Percentiles rank a stretch among this genome's conserved stretches.
Evolutionary conservation across 2,888 invertebrate species (phyloP).

Genomic region (Leptinotarsa peninsularis): DNA sequence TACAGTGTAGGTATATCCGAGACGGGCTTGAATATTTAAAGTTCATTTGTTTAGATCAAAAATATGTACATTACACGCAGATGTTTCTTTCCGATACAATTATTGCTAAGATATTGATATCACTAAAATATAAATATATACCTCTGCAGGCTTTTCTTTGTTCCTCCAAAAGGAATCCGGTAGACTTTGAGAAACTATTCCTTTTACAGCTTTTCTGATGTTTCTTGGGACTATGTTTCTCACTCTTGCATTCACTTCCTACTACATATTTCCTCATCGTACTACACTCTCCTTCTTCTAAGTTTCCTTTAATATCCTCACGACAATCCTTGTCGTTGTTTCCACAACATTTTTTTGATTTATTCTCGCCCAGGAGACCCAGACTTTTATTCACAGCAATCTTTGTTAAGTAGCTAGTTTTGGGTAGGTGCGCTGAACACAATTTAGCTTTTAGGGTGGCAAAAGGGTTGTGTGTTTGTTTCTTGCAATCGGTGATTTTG

Average conservation of each 20-base stretch:
- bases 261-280: constrained; percentile 47
- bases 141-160: constrained; percentile 55
- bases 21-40: too few relatives aligned
- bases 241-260: constrained; percentile 57
- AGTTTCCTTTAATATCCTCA: constrained; percentile 38
- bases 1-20: too few relatives aligned
- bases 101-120: too few relatives aligned
- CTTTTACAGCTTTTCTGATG: constrained; percentile 56
- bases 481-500: constrained; percentile 60
- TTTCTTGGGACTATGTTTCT: constrained; percentile 60
- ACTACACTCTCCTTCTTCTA: constrained; percentile 28
- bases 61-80: too few relatives aligned
- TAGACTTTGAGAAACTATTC: constrained; percentile 63
- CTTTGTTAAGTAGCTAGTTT: constrained; percentile 63
- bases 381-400: constrained; percentile 66
- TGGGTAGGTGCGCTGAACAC: constrained; percentile 66
- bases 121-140: constrained; percentile 6
- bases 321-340: constrained; percentile 48
- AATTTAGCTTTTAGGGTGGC: constrained; percentile 65
- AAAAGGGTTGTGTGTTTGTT: constrained; percentile 63
- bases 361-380: constrained; percentile 61
- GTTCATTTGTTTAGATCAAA: too few relatives aligned
- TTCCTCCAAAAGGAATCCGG: constrained; percentile 62
- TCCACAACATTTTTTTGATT: constrained; percentile 54
- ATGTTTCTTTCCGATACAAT: too few relatives aligned